Evolutionary conservation across 2,113 vertebrate species (phyloP).

Genomic region (Peucedramus taeniatus): DNA sequence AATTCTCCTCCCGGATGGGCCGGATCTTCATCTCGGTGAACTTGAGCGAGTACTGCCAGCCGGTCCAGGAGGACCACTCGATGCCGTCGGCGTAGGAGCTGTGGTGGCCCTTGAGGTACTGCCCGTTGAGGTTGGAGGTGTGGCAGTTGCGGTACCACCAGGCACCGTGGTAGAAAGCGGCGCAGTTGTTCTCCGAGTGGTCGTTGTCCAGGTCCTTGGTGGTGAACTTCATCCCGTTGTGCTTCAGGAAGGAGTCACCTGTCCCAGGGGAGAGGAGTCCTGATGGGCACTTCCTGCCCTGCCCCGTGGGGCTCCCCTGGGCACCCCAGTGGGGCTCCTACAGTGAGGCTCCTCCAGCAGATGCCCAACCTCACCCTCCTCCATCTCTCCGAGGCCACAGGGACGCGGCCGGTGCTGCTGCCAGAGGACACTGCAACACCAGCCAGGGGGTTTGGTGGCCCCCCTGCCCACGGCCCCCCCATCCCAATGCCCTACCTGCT

Average conservation of each 20-base stretch:
- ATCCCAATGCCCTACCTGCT: slow-evolving; percentile 73
- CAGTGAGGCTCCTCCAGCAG: background rate
- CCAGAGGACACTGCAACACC: background rate
- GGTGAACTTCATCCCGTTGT: slow-evolving; percentile 97
- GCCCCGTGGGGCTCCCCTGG: background rate
- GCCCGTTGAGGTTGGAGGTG: slow-evolving; percentile 97
- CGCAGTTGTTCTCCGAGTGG: slow-evolving; percentile 98
- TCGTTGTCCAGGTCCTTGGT: slow-evolving; percentile 96
- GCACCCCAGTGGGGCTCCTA: background rate
- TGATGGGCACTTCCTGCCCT: background rate
- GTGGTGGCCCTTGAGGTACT: slow-evolving; percentile 93
- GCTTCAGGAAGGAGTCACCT: slow-evolving; percentile 94
- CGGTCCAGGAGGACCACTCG: slow-evolving; percentile 98
- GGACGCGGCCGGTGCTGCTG: accelerated
- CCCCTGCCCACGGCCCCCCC: background rate
- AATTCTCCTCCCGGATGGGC: slow-evolving; percentile 86
- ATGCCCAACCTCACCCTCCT: accelerated
- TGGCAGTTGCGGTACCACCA: slow-evolving; percentile 99
- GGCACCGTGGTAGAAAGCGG: slow-evolving; percentile 93
- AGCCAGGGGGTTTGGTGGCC: background rate
- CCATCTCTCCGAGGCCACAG: background rate
- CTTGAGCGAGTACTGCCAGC: slow-evolving; percentile 98
- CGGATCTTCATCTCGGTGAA: slow-evolving; percentile 97
- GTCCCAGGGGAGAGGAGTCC: background rate
- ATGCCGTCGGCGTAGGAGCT: slow-evolving; percentile 94